These are phyloP conservation scores for Genyomyrus donnyi DNA, from an alignment of 2,113 vertebrate species.

Conservation along the genomic window DNA sequence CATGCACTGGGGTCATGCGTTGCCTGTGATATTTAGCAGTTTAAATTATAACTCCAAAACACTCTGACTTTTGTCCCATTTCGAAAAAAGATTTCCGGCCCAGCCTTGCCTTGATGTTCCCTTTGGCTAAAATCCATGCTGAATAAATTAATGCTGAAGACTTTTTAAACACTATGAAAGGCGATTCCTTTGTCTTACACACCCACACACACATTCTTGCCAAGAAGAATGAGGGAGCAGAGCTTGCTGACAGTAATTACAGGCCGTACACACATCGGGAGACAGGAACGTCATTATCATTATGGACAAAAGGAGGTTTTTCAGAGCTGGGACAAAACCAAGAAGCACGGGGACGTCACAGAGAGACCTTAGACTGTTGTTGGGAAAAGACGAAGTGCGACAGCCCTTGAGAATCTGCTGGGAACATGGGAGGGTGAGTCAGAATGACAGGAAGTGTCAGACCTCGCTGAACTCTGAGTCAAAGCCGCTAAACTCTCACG, in stretches of 20 bases:
- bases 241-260: slow-evolving; percentile 12
- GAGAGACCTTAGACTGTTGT: not conserved
- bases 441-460: not conserved
- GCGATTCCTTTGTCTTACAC: slow-evolving; percentile 1
- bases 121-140: not conserved
- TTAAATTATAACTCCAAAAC: not conserved
- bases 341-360: not conserved
- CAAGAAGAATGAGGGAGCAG: not conserved
- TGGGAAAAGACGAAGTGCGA: not conserved
- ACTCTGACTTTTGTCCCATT: not conserved
- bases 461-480: not conserved
- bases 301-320: slow-evolving; percentile 7
- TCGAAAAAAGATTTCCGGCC: not conserved
- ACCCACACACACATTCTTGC: not conserved
- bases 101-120: not conserved
- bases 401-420: not conserved
- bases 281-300: slow-evolving; percentile 8
- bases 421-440: not conserved
- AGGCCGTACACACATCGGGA: not conserved
- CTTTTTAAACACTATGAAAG: not conserved
- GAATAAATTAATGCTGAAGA: not conserved
- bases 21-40: not conserved
- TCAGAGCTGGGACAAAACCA: not conserved
- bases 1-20: not conserved
- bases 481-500: not conserved